Base-by-base conservation (phyloP, 2,113 vertebrate species). In the Acrocephalus arundinaceus region DNA sequence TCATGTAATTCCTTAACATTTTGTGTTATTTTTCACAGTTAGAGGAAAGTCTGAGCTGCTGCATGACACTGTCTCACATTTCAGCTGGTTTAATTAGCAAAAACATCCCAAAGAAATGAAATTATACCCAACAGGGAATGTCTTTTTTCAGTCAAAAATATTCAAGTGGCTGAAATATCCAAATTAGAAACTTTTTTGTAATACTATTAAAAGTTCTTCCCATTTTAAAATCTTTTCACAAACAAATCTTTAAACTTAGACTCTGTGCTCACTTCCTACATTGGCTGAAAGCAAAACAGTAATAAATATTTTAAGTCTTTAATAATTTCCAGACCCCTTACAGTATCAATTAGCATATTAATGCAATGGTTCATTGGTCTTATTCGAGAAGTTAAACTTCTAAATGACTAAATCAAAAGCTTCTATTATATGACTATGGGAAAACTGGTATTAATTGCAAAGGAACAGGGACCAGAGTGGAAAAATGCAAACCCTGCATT, bases 231-330 rank as follows among this genome's bases (percentile, higher is more conserved):
- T 75, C 19, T 82, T 75, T 91, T 84, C 66, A 79, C 28, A 86
- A 95, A 58, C 7, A 81, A 80, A 70, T 79, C 67, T 77, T 91
- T 79, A 85, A 88, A 73, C 39, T 80, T 71, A 63, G 59, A 48
- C 23, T 91, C 21, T 57, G 12, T 39, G 10, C 30, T 92, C 35
- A 51, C 23, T 77, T 79, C 39, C 41, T 85, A 46, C 30, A 94
- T 24, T 85, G 80, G 63, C 35, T 94, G 63, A 95, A 91, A 67
- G 86, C 65, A 91, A 95, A 96, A 68, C 6, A 76, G 73, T 20
- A 95, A 85, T 91, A 90, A 96, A 91, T 79, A 97, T 89, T 89
- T 97, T 93, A 97, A 96, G 78, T 85, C 76, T 95, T 96, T 78
- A 96, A 95, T 94, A 7, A 94, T 58, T 89, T 67, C 27, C 21